phyloP scores from a whole-genome alignment of 2,797 vertebrate genomes.

The Channallabes apus region DNA sequence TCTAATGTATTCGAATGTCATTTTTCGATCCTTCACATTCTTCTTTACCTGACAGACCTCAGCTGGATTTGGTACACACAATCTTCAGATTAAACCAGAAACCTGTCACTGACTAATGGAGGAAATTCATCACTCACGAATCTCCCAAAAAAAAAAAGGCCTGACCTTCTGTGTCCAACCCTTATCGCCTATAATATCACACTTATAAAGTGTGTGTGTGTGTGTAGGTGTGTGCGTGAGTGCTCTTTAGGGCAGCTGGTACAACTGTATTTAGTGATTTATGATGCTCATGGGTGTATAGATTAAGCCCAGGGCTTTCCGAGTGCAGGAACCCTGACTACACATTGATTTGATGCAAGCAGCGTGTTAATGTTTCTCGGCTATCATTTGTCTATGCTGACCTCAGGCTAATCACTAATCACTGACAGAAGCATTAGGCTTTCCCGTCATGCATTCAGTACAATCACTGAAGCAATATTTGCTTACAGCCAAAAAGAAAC shows the following conservation, averaged over 20 bases:
- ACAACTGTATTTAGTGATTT: constrained; percentile 50
- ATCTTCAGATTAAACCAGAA: constrained; percentile 52
- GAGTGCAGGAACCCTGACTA: constrained; percentile 5
- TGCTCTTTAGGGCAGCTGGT: constrained; percentile 44
- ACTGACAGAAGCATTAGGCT: constrained; percentile 23
- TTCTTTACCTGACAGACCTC: constrained; percentile 30
- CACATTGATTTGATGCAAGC: constrained; percentile 45
- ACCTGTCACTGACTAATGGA: constrained; percentile 44
- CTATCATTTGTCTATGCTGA: constrained; percentile 42
- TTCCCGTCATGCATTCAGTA: neutral
- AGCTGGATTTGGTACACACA: constrained; percentile 39
- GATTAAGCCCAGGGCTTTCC: constrained; percentile 23
- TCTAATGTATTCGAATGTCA: neutral
- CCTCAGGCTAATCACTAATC: constrained; percentile 39
- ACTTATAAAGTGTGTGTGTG: constrained; percentile 45
- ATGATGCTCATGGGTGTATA: constrained; percentile 31
- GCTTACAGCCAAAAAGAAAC: neutral
- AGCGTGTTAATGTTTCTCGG: constrained; percentile 32
- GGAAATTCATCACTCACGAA: constrained; percentile 55
- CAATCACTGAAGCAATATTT: neutral
- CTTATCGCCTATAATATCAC: constrained; percentile 56
- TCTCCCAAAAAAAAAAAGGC: constrained; percentile 58
- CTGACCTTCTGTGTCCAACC: constrained; percentile 60
- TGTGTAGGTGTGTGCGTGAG: neutral
- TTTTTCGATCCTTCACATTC: neutral